phyloP scores from a whole-genome alignment of 2,113 vertebrate genomes.

The Corythornis cristatus region DNA sequence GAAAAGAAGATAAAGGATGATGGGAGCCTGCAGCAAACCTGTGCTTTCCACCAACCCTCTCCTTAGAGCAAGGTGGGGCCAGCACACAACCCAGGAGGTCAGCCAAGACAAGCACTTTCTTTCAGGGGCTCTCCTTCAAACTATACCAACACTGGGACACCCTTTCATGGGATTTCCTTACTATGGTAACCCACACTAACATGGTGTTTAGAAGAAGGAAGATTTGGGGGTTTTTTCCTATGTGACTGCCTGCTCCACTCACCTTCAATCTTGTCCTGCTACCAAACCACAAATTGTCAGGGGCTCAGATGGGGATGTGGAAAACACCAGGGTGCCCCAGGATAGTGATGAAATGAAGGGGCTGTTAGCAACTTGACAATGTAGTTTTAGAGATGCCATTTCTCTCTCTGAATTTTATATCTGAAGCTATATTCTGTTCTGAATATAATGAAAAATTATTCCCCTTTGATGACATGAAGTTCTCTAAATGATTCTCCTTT shows the following conservation, averaged over 20 bases:
- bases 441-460: neutral
- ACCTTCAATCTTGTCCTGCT: neutral
- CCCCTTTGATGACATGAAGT: fast-evolving
- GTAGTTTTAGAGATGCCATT: neutral
- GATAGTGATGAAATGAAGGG: neutral
- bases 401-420: neutral
- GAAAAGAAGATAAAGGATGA: neutral
- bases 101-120: neutral
- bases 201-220: neutral
- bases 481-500: neutral
- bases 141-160: neutral
- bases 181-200: neutral
- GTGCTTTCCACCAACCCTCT: neutral
- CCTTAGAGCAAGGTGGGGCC: conserved; percentile 11
- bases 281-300: neutral
- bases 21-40: neutral
- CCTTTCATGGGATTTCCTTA: neutral
- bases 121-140: neutral
- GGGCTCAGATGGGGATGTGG: neutral
- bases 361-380: neutral
- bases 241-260: neutral
- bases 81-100: neutral
- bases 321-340: neutral
- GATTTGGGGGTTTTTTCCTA: neutral
- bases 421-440: neutral